Base-by-base conservation (phyloP, 1,140 invertebrate species). In the Trichogramma pretiosum region DNA sequence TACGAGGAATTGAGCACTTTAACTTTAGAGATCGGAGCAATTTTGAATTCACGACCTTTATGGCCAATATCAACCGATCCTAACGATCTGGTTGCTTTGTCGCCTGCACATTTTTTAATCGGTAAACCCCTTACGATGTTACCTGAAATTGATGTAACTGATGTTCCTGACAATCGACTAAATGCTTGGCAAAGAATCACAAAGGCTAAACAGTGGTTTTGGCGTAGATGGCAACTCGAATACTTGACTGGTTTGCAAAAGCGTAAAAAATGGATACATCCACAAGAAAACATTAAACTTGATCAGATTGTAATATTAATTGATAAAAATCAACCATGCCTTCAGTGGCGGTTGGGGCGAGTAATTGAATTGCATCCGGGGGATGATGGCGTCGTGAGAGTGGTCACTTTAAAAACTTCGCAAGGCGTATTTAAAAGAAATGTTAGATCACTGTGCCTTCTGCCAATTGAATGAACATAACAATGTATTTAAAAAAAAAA, bases 1-100 rank as follows among this genome's bases (percentile, higher is more conserved):
- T 48, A 21, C 11, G 46, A 48, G 21, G 19, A 41, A 24, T 14
- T 48, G 17, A 19, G 26, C n/a, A 53, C 43, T 2, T 24, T 46
- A 1, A 1, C 28, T 9, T 30, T 30, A 10, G 36, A 53, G 23
- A 42, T 53, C 21, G 45, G 43, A 23, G 36, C 41, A 10, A 44
- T 53, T 19, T 18, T 53, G 13, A 46, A 38, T 30, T 46, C 24
- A 21, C 2, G 35, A 5, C 44, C 44, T 18, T n/a, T 46, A 1
- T 28, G 11, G 2, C 7, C 19, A 14, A 38, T 46, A 9, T 39
- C 26, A 2, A 13, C 35, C 17, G 26, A 47, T 39, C 45, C 36
- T 19, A 47, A 39, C 10, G 45, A 47, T 14, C 26, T 22, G 13
- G 7, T 16, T 9, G 26, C 26, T 8, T 22, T 47, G n/a, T 32